These are phyloP conservation scores for Aphis gossypii DNA, from an alignment of 1,140 invertebrate species.

Conservation along the genomic window DNA sequence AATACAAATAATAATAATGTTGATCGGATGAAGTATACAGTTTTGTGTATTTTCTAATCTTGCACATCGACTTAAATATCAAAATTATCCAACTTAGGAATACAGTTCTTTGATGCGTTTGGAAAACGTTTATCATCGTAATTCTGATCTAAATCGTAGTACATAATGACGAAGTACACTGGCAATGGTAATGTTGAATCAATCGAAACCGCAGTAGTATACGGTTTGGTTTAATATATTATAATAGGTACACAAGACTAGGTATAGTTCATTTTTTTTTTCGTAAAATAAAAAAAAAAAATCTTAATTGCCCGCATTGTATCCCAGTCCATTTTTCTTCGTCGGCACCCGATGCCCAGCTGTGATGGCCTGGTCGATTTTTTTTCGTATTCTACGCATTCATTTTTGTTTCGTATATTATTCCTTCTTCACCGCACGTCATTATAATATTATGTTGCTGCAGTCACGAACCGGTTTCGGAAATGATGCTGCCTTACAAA, in stretches of 20 bases:
- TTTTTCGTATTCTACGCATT: slow-evolving; percentile 1
- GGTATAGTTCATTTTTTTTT: background rate
- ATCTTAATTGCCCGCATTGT: background rate
- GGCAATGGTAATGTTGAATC: background rate
- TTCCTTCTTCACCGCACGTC: background rate
- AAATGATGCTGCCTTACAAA: background rate
- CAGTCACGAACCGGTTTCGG: slow-evolving; percentile 35
- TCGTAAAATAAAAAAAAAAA: background rate
- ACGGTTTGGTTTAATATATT: background rate
- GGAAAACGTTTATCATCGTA: background rate
- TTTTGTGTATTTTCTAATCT: background rate
- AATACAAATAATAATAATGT: background rate
- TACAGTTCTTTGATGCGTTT: background rate
- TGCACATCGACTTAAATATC: background rate
- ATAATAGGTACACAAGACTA: background rate
- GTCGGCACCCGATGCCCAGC: background rate
- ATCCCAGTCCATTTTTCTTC: background rate
- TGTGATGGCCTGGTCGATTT: background rate
- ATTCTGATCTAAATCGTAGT: background rate
- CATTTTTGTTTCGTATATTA: background rate
- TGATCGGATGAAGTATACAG: background rate
- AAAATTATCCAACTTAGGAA: background rate
- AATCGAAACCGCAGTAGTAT: background rate
- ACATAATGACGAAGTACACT: background rate
- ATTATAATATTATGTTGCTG: slow-evolving; percentile 10